Evolutionary conservation across 2,113 vertebrate species (phyloP).

Genomic region (Oplegnathus fasciatus): DNA sequence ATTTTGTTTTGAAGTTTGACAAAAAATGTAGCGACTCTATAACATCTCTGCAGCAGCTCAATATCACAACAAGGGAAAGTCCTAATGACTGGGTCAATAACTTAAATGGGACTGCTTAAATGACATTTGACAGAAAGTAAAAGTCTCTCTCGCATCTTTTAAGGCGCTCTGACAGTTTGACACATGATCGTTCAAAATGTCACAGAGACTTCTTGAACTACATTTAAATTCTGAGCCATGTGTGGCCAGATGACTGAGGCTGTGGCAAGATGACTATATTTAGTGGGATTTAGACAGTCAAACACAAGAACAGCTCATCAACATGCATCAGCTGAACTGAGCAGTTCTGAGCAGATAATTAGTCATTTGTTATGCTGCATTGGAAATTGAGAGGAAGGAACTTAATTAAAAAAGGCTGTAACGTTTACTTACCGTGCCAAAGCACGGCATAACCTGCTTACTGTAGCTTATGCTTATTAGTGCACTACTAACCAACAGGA

Average conservation of each 20-base stretch:
- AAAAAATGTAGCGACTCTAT: neutral
- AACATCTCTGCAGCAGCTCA: neutral
- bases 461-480: neutral
- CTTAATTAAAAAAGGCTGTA: neutral
- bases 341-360: conserved; percentile 20
- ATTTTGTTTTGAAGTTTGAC: no score
- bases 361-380: conserved; percentile 6
- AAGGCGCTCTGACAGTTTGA: neutral
- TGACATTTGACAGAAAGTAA: neutral
- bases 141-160: neutral
- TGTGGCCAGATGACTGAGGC: neutral
- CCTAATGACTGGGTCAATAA: neutral
- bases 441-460: neutral
- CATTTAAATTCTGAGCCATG: neutral
- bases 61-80: neutral
- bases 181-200: neutral
- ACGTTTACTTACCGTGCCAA: neutral
- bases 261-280: neutral
- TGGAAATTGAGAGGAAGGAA: neutral
- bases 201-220: neutral
- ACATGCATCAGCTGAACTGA: neutral
- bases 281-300: neutral
- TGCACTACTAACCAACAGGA: neutral
- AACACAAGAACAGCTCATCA: neutral
- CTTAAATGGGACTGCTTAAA: neutral